A percentile compares a stretch with the other conserved stretches of the same genome.
These are phyloP conservation scores for Paratilapia polleni DNA, from an alignment of 2,113 vertebrate species.

Conservation along the genomic window DNA sequence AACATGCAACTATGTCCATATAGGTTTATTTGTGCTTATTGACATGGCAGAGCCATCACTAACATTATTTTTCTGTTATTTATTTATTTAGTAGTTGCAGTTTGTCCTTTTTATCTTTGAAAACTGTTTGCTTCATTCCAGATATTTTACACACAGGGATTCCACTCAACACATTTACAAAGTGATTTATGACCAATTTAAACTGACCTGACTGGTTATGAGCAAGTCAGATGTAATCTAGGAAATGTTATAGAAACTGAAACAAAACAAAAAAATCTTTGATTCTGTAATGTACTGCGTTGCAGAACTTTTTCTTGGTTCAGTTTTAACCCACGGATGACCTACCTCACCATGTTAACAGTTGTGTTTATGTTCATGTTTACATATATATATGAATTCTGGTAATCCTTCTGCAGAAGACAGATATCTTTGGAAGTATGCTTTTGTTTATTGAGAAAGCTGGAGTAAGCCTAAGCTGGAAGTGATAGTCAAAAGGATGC, in stretches of 20 bases:
- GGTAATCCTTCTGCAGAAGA: background rate
- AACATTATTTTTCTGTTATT: no score
- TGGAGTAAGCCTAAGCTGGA: background rate
- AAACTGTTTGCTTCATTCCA: background rate
- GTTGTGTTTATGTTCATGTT: background rate
- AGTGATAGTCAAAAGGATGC: conserved; percentile 3
- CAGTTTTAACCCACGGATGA: background rate
- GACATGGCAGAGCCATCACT: no score
- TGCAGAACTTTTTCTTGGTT: background rate
- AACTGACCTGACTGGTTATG: background rate
- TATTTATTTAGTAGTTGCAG: background rate
- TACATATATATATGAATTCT: background rate
- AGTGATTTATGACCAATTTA: background rate
- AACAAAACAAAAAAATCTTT: background rate
- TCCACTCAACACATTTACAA: background rate
- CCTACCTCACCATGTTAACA: background rate
- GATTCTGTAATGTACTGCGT: background rate
- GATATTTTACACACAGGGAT: background rate
- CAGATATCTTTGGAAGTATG: background rate
- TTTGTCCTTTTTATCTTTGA: background rate
- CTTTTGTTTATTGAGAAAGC: background rate
- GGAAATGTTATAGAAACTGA: background rate
- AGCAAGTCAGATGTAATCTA: background rate
- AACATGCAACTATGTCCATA: no score
- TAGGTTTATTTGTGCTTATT: no score